Conservation (phyloP, 2,113 vertebrate species). For the Acanthisitta chloris region DNA sequence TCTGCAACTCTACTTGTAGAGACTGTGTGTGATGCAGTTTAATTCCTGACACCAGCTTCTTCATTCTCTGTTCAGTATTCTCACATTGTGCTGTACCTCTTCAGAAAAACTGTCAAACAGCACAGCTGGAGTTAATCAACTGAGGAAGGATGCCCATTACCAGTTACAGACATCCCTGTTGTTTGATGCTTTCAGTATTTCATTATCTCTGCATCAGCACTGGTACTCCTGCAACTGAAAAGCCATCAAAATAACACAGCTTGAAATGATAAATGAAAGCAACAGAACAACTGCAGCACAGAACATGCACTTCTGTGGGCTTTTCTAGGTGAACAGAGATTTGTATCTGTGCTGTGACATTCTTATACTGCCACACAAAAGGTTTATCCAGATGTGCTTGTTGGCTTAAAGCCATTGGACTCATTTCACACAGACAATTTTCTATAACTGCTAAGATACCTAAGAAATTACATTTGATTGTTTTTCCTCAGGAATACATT, state of each 20-base stretch:
- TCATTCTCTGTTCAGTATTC: slow-evolving; percentile 62
- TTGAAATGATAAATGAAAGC: slow-evolving; percentile 80
- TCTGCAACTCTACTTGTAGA: not conserved
- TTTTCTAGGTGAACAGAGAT: slow-evolving; percentile 15
- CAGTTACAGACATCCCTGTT: slow-evolving; percentile 70
- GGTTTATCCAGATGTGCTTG: not conserved
- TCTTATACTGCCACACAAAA: not conserved
- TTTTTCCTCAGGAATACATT: not conserved
- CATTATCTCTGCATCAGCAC: slow-evolving; percentile 79
- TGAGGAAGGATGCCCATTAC: slow-evolving; percentile 75
- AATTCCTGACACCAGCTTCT: slow-evolving; percentile 52
- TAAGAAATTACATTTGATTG: not conserved
- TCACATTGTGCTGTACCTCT: slow-evolving; percentile 31
- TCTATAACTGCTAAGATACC: not conserved
- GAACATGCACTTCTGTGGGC: slow-evolving; percentile 40
- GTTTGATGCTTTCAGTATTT: slow-evolving; percentile 76
- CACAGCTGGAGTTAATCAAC: slow-evolving; percentile 80
- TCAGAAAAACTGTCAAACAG: slow-evolving; percentile 70
- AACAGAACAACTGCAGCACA: slow-evolving; percentile 46
- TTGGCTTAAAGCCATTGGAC: not conserved
- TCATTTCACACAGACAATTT: not conserved
- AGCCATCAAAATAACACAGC: slow-evolving; percentile 77
- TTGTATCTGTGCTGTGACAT: slow-evolving; percentile 39
- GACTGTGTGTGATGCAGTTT: not conserved
- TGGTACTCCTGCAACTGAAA: slow-evolving; percentile 70